phyloP scores from a whole-genome alignment of 2,113 vertebrate genomes.

The Otolemur garnettii region DNA sequence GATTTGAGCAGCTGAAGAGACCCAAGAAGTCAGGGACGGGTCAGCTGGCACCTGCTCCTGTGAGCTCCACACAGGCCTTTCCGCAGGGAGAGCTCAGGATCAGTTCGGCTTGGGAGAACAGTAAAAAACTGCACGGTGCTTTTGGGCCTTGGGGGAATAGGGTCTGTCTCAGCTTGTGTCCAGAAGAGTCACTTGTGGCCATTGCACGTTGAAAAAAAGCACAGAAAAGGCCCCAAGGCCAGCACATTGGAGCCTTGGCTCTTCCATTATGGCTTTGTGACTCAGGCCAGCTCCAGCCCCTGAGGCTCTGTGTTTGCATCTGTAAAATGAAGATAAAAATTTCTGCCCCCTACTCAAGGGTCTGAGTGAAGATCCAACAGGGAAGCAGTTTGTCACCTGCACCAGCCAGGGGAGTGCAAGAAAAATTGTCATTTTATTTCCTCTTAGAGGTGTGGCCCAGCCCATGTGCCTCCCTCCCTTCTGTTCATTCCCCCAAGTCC shows the following conservation, averaged over 20 bases:
- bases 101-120: rapidly evolving
- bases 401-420: rapidly evolving
- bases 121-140: not conserved
- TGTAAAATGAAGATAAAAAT: not conserved
- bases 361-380: not conserved
- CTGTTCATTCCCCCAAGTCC: too few species aligned
- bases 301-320: not conserved
- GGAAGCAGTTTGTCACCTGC: not conserved
- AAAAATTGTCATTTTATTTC: not conserved
- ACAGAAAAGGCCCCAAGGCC: not conserved
- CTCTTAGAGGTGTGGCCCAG: not conserved
- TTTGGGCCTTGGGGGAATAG: not conserved
- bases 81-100: not conserved
- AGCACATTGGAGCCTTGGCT: not conserved
- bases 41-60: not conserved
- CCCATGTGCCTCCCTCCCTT: not conserved
- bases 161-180: not conserved
- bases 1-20: not conserved
- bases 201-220: not conserved
- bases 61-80: not conserved
- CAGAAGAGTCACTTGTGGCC: too few species aligned
- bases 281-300: not conserved
- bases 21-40: not conserved
- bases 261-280: not conserved
- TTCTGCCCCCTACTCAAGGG: not conserved